These are phyloP conservation scores for Periophthalmus modestus DNA, from an alignment of 2,113 vertebrate species.

Conservation along the genomic window DNA sequence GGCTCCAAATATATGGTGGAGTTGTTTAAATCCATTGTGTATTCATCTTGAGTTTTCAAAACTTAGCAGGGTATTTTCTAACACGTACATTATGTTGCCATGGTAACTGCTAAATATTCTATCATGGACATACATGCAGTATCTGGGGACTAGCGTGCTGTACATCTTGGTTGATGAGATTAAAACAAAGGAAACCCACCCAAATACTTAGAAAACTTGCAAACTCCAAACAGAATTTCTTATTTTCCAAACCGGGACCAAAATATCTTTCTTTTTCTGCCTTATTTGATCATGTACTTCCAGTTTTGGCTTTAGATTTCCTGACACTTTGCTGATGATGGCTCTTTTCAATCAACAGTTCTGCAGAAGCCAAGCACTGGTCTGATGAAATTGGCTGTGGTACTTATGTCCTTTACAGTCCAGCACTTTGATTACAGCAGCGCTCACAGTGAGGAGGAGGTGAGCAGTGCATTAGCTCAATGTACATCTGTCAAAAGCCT, in stretches of 20 bases:
- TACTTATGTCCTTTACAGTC: conserved; percentile 56
- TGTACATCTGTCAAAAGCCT: conserved; percentile 20
- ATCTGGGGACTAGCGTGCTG: no score
- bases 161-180: no score
- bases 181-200: no score
- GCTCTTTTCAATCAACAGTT: conserved; percentile 52
- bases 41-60: no score
- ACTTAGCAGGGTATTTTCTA: no score
- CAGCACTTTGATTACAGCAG: conserved; percentile 42
- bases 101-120: no score
- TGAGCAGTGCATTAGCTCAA: conserved; percentile 14
- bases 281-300: background rate
- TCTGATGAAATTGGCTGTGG: conserved; percentile 52
- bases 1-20: no score
- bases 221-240: no score
- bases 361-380: conserved; percentile 38
- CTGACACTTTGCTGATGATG: conserved; percentile 51
- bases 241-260: background rate
- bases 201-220: no score
- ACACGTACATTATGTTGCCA: no score
- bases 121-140: no score
- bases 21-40: no score
- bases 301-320: conserved; percentile 31
- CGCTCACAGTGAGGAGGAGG: conserved; percentile 4
- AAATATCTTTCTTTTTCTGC: background rate